phyloP scores from a whole-genome alignment of 1,140 invertebrate genomes.

The Kradibia gibbosae region DNA sequence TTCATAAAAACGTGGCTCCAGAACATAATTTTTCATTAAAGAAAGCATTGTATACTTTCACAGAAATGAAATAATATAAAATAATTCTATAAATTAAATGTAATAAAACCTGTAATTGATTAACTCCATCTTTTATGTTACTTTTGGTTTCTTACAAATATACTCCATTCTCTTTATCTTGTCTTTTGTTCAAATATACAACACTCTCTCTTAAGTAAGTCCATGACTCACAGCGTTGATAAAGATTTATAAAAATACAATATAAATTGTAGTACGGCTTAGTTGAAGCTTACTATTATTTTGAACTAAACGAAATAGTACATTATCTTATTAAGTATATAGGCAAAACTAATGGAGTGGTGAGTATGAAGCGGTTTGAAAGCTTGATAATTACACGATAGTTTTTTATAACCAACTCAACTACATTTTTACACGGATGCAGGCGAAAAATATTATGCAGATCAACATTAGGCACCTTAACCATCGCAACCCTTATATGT shows the following conservation, averaged over 20 bases:
- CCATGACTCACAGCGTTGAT: not conserved
- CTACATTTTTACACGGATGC: too few relatives aligned
- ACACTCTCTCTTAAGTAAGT: not conserved
- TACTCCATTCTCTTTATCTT: not conserved
- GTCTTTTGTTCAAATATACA: not conserved
- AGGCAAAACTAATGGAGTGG: not conserved
- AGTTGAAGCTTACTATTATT: not conserved
- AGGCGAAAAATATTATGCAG: too few relatives aligned
- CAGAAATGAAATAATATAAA: not conserved
- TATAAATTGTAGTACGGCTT: not conserved
- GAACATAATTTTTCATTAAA: not conserved
- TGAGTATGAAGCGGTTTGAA: too few relatives aligned
- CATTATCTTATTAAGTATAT: not conserved
- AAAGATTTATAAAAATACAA: not conserved
- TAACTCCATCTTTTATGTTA: constrained; percentile 15
- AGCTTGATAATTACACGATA: too few relatives aligned
- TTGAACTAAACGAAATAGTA: not conserved
- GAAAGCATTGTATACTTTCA: not conserved
- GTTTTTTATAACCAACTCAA: too few relatives aligned
- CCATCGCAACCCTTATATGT: too few relatives aligned
- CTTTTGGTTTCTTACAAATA: not conserved
- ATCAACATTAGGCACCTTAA: too few relatives aligned
- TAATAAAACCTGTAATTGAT: constrained; percentile 8
- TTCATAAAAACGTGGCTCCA: not conserved
- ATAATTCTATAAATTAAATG: constrained; percentile 31